Base-by-base conservation (phyloP, 2,797 vertebrate species). In the Telmatherina bonti region DNA sequence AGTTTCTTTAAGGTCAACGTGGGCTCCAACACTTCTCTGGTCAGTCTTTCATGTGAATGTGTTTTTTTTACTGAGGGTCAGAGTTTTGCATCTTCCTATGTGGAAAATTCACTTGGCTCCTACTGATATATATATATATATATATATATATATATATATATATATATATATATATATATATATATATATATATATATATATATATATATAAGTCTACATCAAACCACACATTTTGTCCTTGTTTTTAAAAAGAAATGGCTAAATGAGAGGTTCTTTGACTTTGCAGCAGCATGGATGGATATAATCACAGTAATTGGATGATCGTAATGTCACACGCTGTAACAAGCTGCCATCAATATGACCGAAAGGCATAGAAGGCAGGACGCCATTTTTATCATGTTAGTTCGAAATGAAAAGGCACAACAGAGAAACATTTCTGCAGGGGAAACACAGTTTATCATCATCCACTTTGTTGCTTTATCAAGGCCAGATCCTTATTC, bases 261-360 rank as follows among this genome's bases (percentile, higher is more conserved):
- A 29, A 65, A 43, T 55, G 27, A 35, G 45, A 27, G 38, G 35
- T 41, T 24, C 20, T 57, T 72, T 71, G 70, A 79, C 74, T 79
- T 68, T 18, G 11, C 56, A 29, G 56, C 77, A 84, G 74, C 66
- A 67, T 26, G 41, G 69, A 83, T 38, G 53, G 79, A 82, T 60
- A 67, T 91, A 81, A 91, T 92, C 87, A 78, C 75, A 69, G 51
- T 91, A 93, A 93, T 91, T 90, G 87, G 81, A 67, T 15, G 4
- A 67, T 30, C 55, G 27, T 64, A 74, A 85, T 76, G 75, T 87
- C 77, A 57, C 52, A 52, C 47, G 64, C 67, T 71, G 69, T 84
- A 80, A 88, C 72, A 81, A 56, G 66, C 74, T 63, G 66, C 61
- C 60, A 66, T 84, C 79, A 81, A 83, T 76, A 77, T 54, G 62